Percentiles rank a stretch among this genome's conserved stretches.
Evolutionary conservation across 2,113 vertebrate species (phyloP).

Genomic region (Semnornis frantzii): DNA sequence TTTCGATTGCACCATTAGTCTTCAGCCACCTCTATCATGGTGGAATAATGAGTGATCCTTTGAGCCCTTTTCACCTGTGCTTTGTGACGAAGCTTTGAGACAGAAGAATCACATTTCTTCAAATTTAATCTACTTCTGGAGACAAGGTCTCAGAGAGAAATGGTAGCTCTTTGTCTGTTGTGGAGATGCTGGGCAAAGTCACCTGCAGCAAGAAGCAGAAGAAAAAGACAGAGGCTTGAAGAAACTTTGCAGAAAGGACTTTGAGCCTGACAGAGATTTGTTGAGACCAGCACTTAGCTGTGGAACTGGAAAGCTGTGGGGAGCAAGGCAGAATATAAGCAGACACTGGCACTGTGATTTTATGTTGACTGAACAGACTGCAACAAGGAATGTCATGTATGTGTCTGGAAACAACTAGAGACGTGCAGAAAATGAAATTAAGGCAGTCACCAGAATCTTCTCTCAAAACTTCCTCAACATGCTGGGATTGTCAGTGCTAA

Average conservation of each 20-base stretch:
- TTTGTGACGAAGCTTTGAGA: neutral
- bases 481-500: neutral
- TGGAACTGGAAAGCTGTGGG: neutral
- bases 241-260: neutral
- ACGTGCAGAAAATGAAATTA: neutral
- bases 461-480: neutral
- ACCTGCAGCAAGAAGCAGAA: neutral
- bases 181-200: neutral
- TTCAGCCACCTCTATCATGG: rapidly evolving
- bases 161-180: neutral
- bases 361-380: neutral
- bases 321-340: neutral
- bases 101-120: neutral
- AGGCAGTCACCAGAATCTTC: neutral
- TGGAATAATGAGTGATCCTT: neutral
- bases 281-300: neutral
- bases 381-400: neutral
- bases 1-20: neutral
- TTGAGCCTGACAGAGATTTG: neutral
- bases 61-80: neutral
- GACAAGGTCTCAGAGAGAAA: neutral
- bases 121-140: neutral
- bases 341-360: neutral
- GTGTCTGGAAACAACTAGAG: neutral
- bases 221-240: neutral